Evolutionary conservation across 1,140 invertebrate species (phyloP).

Genomic region (Meloidogyne exigua): DNA sequence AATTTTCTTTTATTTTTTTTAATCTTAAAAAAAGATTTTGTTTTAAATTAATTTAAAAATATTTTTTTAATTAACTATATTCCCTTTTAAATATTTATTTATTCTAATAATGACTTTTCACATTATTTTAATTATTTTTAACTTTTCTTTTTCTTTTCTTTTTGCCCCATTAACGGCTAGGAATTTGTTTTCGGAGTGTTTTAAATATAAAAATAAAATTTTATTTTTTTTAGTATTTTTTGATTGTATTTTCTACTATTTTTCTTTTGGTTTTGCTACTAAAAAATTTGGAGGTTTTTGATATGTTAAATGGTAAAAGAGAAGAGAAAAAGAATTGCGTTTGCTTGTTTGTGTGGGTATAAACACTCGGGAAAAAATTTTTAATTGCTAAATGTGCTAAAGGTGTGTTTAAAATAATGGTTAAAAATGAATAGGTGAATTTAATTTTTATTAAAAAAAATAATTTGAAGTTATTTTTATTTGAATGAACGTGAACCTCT

Average conservation of each 20-base stretch:
- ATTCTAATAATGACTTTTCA: background rate
- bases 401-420: too few relatives aligned
- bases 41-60: too few relatives aligned
- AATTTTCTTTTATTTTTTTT: too few relatives aligned
- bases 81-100: too few relatives aligned
- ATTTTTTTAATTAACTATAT: too few relatives aligned
- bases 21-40: too few relatives aligned
- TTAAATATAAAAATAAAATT: background rate
- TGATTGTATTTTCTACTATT: background rate
- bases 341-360: background rate
- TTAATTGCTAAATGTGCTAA: too few relatives aligned
- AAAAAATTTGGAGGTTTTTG: background rate
- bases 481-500: too few relatives aligned
- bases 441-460: too few relatives aligned
- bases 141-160: background rate
- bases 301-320: background rate
- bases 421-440: too few relatives aligned
- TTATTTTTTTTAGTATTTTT: background rate
- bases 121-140: too few relatives aligned
- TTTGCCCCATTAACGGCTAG: background rate
- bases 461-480: too few relatives aligned
- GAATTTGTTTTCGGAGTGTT: constrained; percentile 4
- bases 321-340: background rate
- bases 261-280: background rate
- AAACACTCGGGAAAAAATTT: background rate